Evolutionary conservation across 2,888 invertebrate genomes (phyloP).

Genomic region (Lasioglossum oenotherae): DNA sequence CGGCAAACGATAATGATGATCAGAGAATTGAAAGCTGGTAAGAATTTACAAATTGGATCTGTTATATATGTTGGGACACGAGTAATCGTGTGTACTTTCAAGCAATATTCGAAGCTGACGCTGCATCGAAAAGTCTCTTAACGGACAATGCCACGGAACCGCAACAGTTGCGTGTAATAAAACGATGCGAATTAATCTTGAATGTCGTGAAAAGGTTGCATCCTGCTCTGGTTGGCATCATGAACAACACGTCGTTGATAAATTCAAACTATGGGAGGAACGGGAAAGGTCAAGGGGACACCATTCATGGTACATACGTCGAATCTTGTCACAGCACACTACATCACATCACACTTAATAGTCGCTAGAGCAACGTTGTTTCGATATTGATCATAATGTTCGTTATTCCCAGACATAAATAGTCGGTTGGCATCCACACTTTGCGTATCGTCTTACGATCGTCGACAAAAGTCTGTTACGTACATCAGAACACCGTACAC

Average conservation of each 20-base stretch:
- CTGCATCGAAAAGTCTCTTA: constrained; percentile 78
- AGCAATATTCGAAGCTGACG: constrained; percentile 81
- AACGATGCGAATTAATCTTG: constrained; percentile 80
- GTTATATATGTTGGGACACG: background rate
- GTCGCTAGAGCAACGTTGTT: background rate
- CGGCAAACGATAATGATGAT: constrained; percentile 80
- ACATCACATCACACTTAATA: background rate
- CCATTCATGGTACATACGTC: constrained; percentile 68
- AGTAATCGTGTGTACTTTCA: constrained; percentile 18
- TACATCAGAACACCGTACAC: constrained; percentile 83
- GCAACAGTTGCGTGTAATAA: constrained; percentile 81
- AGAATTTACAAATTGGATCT: constrained; percentile 24
- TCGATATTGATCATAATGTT: constrained; percentile 14
- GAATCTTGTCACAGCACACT: background rate
- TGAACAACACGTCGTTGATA: constrained; percentile 76
- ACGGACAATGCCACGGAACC: constrained; percentile 78
- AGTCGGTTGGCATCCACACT: constrained; percentile 70
- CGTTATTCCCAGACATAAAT: constrained; percentile 64
- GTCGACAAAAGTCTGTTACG: constrained; percentile 71
- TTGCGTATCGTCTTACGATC: constrained; percentile 64
- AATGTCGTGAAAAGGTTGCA: constrained; percentile 80
- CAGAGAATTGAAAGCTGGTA: constrained; percentile 82
- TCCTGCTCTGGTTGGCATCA: constrained; percentile 76
- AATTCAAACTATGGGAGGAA: constrained; percentile 70
- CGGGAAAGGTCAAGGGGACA: constrained; percentile 72